Evolutionary conservation across 2,888 invertebrate species (phyloP).

Genomic region (Meghimatium bilineatum): DNA sequence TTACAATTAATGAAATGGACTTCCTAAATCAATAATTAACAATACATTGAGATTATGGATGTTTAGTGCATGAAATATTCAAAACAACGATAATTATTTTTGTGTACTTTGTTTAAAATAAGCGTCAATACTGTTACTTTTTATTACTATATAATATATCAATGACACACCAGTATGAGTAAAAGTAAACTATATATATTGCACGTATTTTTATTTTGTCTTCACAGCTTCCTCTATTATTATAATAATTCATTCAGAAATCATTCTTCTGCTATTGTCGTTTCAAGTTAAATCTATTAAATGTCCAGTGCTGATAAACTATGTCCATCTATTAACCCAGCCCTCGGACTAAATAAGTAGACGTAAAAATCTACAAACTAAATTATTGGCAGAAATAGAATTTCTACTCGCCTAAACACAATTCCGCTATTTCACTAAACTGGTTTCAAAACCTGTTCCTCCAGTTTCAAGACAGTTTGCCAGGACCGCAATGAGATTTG

Average conservation of each 20-base stretch:
- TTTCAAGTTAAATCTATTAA: not conserved
- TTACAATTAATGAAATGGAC: too few relatives aligned
- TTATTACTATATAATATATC: too few relatives aligned
- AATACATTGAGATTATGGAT: too few relatives aligned
- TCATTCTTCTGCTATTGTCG: not conserved
- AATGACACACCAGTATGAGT: too few relatives aligned
- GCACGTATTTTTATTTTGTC: too few relatives aligned
- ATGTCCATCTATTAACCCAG: conserved; percentile 33
- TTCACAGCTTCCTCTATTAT: too few relatives aligned
- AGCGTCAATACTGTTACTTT: too few relatives aligned
- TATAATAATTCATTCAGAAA: not conserved
- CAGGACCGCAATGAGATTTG: conserved; percentile 6
- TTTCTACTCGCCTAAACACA: conserved; percentile 13
- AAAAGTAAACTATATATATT: too few relatives aligned
- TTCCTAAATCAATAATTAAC: too few relatives aligned
- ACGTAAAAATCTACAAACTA: not conserved
- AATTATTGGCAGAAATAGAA: conserved; percentile 33
- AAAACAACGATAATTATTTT: too few relatives aligned
- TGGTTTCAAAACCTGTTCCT: conserved; percentile 46
- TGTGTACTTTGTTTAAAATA: too few relatives aligned
- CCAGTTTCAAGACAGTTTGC: conserved; percentile 26
- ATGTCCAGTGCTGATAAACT: conserved; percentile 7
- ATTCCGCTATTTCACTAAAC: conserved; percentile 14
- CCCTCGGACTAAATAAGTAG: conserved; percentile 14
- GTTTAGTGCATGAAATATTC: too few relatives aligned